Evolutionary conservation across 2,888 invertebrate genomes (phyloP).

Genomic region (Noctua comes): DNA sequence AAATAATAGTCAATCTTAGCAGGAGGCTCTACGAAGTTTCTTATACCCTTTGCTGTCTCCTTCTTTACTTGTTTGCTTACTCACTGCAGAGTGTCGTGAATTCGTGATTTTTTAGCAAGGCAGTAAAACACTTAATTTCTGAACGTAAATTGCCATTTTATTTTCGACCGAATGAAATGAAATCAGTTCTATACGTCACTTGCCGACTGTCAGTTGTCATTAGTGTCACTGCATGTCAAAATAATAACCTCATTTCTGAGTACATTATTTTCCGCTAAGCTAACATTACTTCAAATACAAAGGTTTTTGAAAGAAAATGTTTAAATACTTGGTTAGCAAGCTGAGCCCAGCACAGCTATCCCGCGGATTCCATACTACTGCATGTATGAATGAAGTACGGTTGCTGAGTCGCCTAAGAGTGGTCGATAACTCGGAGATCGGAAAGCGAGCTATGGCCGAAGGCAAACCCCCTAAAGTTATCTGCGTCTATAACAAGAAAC

Average conservation of each 20-base stretch:
- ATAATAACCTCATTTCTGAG: slow-evolving; percentile 31
- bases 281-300: neutral
- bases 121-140: too few species aligned
- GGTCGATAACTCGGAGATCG: slow-evolving; percentile 99
- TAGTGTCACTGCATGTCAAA: slow-evolving; percentile 13
- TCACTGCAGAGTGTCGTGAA: too few species aligned
- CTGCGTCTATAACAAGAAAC: slow-evolving; percentile 96
- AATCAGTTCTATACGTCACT: too few species aligned
- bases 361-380: slow-evolving; percentile 90
- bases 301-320: slow-evolving; percentile 72
- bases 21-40: too few species aligned
- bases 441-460: slow-evolving; percentile 98
- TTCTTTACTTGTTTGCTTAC: too few species aligned
- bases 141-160: too few species aligned
- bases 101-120: too few species aligned
- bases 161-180: too few species aligned
- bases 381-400: slow-evolving; percentile 92
- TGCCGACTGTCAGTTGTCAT: neutral
- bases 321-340: slow-evolving; percentile 77
- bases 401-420: slow-evolving; percentile 95
- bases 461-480: slow-evolving; percentile 98
- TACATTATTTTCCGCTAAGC: neutral
- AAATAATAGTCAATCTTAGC: too few species aligned
- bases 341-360: slow-evolving; percentile 67
- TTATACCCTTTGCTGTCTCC: too few species aligned